phyloP scores from a whole-genome alignment of 2,797 vertebrate genomes.

The Siniperca obscura region DNA sequence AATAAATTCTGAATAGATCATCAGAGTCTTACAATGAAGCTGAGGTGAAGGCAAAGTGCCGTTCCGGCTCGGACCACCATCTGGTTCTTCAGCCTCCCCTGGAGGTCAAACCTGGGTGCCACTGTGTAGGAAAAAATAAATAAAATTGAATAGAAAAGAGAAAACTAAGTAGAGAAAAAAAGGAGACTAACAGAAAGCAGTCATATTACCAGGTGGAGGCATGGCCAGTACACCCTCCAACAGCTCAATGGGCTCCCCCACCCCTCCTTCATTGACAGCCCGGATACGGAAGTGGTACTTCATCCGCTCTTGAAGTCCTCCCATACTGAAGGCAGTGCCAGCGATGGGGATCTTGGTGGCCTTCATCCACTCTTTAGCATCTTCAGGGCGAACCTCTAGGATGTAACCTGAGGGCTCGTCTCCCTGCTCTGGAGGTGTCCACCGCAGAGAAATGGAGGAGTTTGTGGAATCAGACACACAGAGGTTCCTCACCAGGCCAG shows the following conservation, averaged over 20 bases:
- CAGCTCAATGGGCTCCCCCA: constrained; percentile 74
- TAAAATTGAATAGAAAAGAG: not conserved
- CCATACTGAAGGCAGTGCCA: constrained; percentile 72
- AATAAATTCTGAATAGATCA: not conserved
- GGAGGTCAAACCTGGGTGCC: constrained; percentile 77
- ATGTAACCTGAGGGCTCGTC: constrained; percentile 77
- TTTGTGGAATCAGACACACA: constrained; percentile 77
- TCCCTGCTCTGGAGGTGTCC: constrained; percentile 71
- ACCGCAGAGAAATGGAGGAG: constrained; percentile 80
- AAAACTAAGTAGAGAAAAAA: not conserved
- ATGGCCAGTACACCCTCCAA: constrained; percentile 71
- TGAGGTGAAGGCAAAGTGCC: constrained; percentile 75
- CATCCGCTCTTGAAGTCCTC: constrained; percentile 78
- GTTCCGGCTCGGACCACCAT: constrained; percentile 80
- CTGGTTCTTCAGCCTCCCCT: constrained; percentile 81
- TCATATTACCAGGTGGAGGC: constrained; percentile 79
- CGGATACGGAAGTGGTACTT: constrained; percentile 80
- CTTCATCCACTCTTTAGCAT: constrained; percentile 81
- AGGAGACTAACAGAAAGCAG: not conserved
- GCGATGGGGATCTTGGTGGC: constrained; percentile 77
- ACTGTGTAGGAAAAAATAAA: constrained; percentile 42
- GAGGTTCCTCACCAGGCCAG: constrained; percentile 77
- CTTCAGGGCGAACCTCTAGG: constrained; percentile 74
- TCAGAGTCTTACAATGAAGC: constrained; percentile 77
- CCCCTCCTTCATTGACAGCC: constrained; percentile 79